These are phyloP conservation scores for Oryzias sinensis DNA, from an alignment of 2,797 vertebrate genomes.

Conservation along the genomic window DNA sequence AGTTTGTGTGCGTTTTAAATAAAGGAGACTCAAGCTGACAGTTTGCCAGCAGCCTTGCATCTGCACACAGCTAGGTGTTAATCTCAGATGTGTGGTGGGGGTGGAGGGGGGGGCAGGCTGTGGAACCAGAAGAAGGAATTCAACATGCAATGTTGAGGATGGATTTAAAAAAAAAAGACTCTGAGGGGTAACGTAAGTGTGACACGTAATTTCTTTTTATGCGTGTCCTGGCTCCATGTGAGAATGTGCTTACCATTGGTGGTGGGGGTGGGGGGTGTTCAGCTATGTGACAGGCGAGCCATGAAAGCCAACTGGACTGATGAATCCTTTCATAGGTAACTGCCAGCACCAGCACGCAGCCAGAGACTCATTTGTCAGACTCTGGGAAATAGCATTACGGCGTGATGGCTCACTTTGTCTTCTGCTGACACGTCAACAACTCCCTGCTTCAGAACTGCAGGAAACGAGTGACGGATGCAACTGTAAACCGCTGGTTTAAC, in stretches of 20 bases:
- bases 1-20: slow-evolving; percentile 50
- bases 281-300: slow-evolving; percentile 48
- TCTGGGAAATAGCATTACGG: slow-evolving; percentile 60
- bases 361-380: slow-evolving; percentile 72
- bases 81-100: slow-evolving; percentile 48
- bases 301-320: slow-evolving; percentile 68
- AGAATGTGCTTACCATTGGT: slow-evolving; percentile 20
- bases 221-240: slow-evolving; percentile 13
- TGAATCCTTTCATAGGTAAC: slow-evolving; percentile 69
- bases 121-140: slow-evolving; percentile 42
- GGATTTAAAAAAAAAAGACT: slow-evolving; percentile 54
- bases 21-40: slow-evolving; percentile 73
- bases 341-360: slow-evolving; percentile 60
- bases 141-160: slow-evolving; percentile 40
- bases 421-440: slow-evolving; percentile 32
- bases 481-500: slow-evolving; percentile 10
- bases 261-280: slow-evolving; percentile 19
- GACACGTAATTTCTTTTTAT: slow-evolving; percentile 54
- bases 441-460: slow-evolving; percentile 16
- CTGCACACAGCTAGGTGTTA: slow-evolving; percentile 75
- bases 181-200: slow-evolving; percentile 27
- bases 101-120: slow-evolving; percentile 23
- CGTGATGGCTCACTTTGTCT: slow-evolving; percentile 61
- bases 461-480: slow-evolving; percentile 17
- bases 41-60: slow-evolving; percentile 75